These are phyloP conservation scores for Carabus problematicus DNA, from an alignment of 2,888 invertebrate genomes.

Conservation along the genomic window DNA sequence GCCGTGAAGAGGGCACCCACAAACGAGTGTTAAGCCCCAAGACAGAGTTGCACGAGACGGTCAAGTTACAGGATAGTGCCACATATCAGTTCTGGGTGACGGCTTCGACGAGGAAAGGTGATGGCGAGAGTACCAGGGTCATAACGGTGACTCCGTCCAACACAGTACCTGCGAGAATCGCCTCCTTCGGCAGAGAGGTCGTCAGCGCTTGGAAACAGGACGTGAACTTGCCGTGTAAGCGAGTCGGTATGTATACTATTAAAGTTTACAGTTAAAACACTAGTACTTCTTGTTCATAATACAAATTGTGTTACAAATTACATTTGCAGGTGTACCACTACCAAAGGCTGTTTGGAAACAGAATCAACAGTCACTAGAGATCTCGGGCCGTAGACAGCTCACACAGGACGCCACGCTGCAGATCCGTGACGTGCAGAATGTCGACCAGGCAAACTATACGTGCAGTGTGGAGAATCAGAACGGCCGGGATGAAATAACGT, in stretches of 20 bases:
- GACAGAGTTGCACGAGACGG: conserved; percentile 75
- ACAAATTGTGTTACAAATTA: too few species aligned
- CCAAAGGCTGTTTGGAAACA: conserved; percentile 82
- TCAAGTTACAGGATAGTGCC: conserved; percentile 73
- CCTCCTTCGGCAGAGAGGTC: conserved; percentile 82
- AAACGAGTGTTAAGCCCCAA: conserved; percentile 75
- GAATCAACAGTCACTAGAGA: conserved; percentile 76
- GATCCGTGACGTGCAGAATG: conserved; percentile 78
- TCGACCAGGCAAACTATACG: conserved; percentile 90
- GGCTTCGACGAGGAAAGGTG: conserved; percentile 83
- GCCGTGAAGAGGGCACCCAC: conserved; percentile 79
- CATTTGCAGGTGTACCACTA: conserved; percentile 67
- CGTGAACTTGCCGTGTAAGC: conserved; percentile 80
- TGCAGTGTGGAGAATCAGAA: conserved; percentile 85
- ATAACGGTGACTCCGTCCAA: conserved; percentile 78
- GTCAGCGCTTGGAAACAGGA: conserved; percentile 89
- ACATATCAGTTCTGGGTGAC: conserved; percentile 79
- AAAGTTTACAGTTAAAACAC: not conserved
- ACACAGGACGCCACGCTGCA: conserved; percentile 75
- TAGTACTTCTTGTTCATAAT: too few species aligned
- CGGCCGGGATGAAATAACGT: conserved; percentile 83
- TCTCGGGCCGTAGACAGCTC: conserved; percentile 71
- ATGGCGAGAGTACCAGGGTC: conserved; percentile 81
- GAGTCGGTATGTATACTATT: conserved; percentile 68
- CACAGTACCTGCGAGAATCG: conserved; percentile 86